These are phyloP conservation scores for Julus scandinavius DNA, from an alignment of 2,888 invertebrate species.

Conservation along the genomic window DNA sequence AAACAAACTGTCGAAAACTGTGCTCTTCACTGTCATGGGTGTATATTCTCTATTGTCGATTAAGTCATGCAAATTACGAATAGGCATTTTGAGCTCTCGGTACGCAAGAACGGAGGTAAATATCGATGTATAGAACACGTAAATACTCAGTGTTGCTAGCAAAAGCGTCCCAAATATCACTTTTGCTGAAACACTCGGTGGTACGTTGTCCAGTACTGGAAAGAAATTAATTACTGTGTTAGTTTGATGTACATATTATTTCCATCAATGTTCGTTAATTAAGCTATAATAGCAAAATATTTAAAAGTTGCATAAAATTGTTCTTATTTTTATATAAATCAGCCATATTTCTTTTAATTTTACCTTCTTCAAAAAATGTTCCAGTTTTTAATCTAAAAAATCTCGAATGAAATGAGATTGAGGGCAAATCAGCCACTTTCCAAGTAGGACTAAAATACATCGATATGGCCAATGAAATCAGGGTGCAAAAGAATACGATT, in stretches of 20 bases:
- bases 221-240: not conserved
- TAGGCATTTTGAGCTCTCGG: constrained; percentile 52
- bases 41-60: constrained; percentile 31
- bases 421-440: not conserved
- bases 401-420: constrained; percentile 23
- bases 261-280: not conserved
- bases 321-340: too few species aligned
- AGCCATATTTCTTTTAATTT: not conserved
- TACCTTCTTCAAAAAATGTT: constrained; percentile 55
- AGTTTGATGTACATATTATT: not conserved
- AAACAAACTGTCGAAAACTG: constrained; percentile 17
- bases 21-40: constrained; percentile 45
- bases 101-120: constrained; percentile 53
- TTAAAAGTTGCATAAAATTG: too few species aligned
- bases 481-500: not conserved
- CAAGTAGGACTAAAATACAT: constrained; percentile 40
- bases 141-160: constrained; percentile 45
- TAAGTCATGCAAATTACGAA: constrained; percentile 48
- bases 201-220: constrained; percentile 53
- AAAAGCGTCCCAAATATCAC: constrained; percentile 49
- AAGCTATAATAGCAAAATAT: too few species aligned
- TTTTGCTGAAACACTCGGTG: constrained; percentile 51
- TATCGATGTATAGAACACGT: constrained; percentile 50
- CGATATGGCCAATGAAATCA: constrained; percentile 1
- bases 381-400: constrained; percentile 46